These are phyloP conservation scores for Siderastrea radians DNA, from an alignment of 92 coral and sea anemone genomes.

Conservation along the genomic window DNA sequence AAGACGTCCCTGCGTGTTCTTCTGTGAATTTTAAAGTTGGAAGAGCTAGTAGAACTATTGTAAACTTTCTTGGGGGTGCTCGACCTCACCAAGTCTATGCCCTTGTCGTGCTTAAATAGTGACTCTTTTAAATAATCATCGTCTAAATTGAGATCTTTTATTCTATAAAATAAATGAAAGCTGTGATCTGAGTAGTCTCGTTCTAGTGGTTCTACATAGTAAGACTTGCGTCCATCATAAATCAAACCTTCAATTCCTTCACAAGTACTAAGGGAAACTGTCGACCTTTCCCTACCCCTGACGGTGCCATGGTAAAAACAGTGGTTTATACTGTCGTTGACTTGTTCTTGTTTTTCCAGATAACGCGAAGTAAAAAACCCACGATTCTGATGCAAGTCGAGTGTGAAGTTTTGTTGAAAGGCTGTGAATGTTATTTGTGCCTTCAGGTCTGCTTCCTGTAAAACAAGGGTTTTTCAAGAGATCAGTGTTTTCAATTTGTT, in stretches of 20 bases:
- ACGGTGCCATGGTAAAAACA: slow-evolving; percentile 79
- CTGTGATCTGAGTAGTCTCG: background rate
- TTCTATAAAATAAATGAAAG: slow-evolving; percentile 32
- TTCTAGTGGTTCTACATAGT: slow-evolving; percentile 37
- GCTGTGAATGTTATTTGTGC: slow-evolving; percentile 35
- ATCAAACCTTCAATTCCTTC: slow-evolving; percentile 69
- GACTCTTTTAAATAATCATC: background rate
- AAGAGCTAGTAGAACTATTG: background rate
- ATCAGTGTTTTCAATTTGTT: background rate
- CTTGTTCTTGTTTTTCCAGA: slow-evolving; percentile 13
- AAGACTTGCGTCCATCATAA: slow-evolving; percentile 31
- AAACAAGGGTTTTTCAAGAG: background rate
- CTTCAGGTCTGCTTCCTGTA: slow-evolving; percentile 4
- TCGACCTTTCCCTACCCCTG: slow-evolving; percentile 63
- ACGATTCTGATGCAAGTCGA: slow-evolving; percentile 36
- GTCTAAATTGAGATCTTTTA: background rate
- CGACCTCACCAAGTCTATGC: background rate
- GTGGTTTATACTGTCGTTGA: slow-evolving; percentile 3
- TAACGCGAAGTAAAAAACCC: slow-evolving; percentile 44
- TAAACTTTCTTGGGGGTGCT: background rate
- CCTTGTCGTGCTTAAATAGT: background rate
- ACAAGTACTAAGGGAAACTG: slow-evolving; percentile 73
- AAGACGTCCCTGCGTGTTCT: slow-evolving; percentile 29
- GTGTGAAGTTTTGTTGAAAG: slow-evolving; percentile 47
- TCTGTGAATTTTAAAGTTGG: background rate